These are phyloP conservation scores for Oceanites oceanicus DNA, from an alignment of 2,113 vertebrate species.

Conservation along the genomic window DNA sequence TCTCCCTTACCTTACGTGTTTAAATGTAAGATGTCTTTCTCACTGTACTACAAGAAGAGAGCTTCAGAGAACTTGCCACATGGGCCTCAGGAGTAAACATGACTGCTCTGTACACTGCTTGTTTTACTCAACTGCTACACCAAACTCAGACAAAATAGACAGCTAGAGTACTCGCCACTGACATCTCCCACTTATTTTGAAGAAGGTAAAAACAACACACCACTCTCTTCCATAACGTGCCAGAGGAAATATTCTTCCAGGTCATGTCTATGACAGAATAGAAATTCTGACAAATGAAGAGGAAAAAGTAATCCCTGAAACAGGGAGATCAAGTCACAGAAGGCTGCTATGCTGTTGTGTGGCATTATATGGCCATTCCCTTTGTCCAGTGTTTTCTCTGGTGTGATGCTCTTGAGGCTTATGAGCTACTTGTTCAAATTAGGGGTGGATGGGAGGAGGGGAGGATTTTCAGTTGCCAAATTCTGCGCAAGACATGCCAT, in stretches of 20 bases:
- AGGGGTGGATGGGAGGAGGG: background rate
- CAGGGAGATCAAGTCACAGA: background rate
- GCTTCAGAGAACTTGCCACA: background rate
- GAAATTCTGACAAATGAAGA: background rate
- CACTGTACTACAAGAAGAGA: background rate
- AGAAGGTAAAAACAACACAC: background rate
- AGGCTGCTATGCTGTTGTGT: background rate
- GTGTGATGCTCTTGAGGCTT: background rate
- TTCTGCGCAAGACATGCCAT: background rate
- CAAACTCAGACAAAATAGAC: background rate
- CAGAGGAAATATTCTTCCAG: background rate
- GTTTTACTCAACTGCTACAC: background rate
- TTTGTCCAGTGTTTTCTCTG: background rate
- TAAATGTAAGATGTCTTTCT: background rate
- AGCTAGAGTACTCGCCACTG: background rate
- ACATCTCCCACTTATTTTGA: background rate
- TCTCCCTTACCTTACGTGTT: background rate
- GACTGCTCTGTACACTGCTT: background rate
- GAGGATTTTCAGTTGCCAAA: background rate
- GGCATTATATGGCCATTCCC: fast-evolving
- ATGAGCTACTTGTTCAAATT: background rate
- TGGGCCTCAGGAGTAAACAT: background rate
- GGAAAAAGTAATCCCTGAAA: background rate
- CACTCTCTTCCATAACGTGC: background rate
- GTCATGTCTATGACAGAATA: background rate